Conservation (phyloP, 2,113 vertebrate genomes). For the Hippocampus comes region DNA sequence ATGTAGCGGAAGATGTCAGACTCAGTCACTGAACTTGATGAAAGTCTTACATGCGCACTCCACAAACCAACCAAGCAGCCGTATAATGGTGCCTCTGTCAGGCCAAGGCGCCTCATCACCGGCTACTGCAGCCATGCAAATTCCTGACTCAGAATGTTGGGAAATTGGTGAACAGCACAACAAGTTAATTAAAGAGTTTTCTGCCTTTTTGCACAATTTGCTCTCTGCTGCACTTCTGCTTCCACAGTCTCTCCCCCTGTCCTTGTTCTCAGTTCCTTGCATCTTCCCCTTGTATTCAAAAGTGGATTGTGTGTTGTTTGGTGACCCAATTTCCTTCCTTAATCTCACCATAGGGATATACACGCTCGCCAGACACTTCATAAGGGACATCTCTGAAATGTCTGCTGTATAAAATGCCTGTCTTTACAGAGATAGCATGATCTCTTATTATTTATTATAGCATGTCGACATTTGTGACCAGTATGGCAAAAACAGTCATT, state of each 20-base stretch:
- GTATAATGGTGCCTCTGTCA: conserved; percentile 11
- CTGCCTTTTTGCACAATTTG: conserved; percentile 26
- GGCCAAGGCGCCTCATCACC: conserved; percentile 4
- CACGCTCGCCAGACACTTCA: background rate
- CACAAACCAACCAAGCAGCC: background rate
- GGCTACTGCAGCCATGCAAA: conserved; percentile 17
- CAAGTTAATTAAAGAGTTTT: conserved; percentile 24
- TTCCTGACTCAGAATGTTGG: conserved; percentile 8
- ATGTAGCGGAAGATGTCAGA: background rate
- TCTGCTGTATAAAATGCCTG: background rate
- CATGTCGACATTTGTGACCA: background rate
- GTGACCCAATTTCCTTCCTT: conserved; percentile 22
- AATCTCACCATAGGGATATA: conserved; percentile 11
- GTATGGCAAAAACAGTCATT: background rate
- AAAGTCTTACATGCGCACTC: background rate
- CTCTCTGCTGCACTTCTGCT: conserved; percentile 20
- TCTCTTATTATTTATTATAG: no score
- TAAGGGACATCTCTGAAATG: background rate
- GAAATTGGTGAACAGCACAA: conserved; percentile 9
- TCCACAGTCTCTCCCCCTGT: conserved; percentile 5
- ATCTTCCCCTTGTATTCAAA: conserved; percentile 9
- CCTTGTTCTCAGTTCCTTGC: conserved; percentile 12
- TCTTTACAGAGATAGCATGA: background rate
- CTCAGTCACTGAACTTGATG: background rate
- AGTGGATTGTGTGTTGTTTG: conserved; percentile 19